Evolutionary conservation across 2,888 invertebrate species (phyloP), one percentile per base, ranked within the genome.

Genomic region (Schizaphis graminum): DNA sequence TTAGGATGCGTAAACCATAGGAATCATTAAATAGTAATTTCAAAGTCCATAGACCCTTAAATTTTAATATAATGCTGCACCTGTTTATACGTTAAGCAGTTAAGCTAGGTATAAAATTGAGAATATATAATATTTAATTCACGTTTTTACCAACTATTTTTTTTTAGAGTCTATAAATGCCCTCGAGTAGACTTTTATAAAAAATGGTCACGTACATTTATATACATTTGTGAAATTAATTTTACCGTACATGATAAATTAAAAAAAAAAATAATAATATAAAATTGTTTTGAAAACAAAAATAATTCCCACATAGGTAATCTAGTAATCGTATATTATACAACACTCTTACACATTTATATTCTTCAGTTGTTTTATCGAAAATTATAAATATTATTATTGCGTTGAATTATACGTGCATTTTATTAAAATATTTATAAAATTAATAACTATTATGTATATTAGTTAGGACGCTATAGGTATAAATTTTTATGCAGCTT

Each of bases 181-280:
- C 56, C 41, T 53, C 8, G 10, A 28, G 44, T 56, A 91, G 84
- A n/a, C 44, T 91, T 84, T 91, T 85, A 85, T 41, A 85, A n/a
- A 91, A 90, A 91, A 84, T 28, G 84, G n/a, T 91, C 91, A 91
- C 91, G 91, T 91, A 84, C 35, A 56, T 56, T 56, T 91, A 56
- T 91, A 91, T 85, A 28, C 28, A 53, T 84, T 49, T 24, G 41
- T 41, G 13, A 56, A 41, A 41, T 84, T 85, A 0, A 41, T n/a
- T 49, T 85, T 56, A 28, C 56, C 41, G 16, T 44, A 4, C 10
- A 56, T 85, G 84, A 44, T 56, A 91, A 91, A 85, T 56, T 91
- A n/a, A 53, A 91, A 13, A 10, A 49, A 67, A n/a, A 47, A 77
- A 84, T 26, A 89, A 84, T 26, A 89, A 47, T 49, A n/a, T 85